These are phyloP conservation scores for Thumatha senex DNA, from an alignment of 2,888 invertebrate genomes.

Conservation along the genomic window DNA sequence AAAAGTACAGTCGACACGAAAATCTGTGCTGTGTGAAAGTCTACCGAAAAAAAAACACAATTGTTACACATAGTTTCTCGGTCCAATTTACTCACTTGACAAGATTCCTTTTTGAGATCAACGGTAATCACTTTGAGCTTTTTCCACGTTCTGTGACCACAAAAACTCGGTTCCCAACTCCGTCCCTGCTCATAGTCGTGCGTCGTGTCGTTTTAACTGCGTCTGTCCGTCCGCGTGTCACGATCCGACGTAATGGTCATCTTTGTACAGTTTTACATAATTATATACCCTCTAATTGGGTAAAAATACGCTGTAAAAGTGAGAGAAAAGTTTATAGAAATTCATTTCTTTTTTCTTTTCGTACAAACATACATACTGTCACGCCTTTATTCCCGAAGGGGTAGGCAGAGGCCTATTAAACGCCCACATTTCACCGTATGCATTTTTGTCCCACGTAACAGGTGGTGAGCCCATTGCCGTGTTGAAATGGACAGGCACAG, in stretches of 20 bases:
- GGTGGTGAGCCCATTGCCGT: too few relatives aligned
- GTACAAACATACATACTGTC: too few relatives aligned
- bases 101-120: not conserved
- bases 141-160: not conserved
- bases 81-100: not conserved
- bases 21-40: too few relatives aligned
- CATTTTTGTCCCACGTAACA: too few relatives aligned
- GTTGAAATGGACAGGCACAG: too few relatives aligned
- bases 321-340: constrained; percentile 10
- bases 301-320: constrained; percentile 7
- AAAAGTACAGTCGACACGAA: too few relatives aligned
- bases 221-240: constrained; percentile 30
- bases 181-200: constrained; percentile 28
- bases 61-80: not conserved
- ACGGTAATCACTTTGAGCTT: not conserved
- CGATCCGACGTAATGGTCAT: constrained; percentile 43
- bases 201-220: constrained; percentile 24
- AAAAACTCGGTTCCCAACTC: constrained; percentile 25
- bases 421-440: too few relatives aligned
- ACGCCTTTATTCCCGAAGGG: too few relatives aligned
- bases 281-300: constrained; percentile 39
- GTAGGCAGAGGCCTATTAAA: too few relatives aligned
- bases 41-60: not conserved
- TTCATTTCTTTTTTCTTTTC: not conserved
- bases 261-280: constrained; percentile 39